phyloP scores from a whole-genome alignment of 2,113 vertebrate genomes.

The Esox niger region DNA sequence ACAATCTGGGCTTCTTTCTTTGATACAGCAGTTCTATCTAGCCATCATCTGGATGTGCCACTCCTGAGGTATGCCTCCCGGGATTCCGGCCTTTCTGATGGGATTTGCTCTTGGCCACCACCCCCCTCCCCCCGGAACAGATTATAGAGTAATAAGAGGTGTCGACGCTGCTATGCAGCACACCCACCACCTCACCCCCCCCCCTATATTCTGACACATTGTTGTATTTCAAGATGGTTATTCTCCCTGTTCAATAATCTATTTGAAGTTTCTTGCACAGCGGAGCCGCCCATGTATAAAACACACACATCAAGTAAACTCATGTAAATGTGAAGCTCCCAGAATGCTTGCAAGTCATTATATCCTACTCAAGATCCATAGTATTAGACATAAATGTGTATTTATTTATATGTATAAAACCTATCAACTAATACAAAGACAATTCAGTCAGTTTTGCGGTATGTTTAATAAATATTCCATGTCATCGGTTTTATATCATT shows the following conservation, averaged over 20 bases:
- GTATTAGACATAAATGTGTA: background rate
- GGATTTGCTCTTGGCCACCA: background rate
- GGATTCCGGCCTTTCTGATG: background rate
- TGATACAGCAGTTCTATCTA: background rate
- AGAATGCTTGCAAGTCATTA: background rate
- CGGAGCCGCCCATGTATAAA: constrained; percentile 4
- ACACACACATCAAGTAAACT: background rate
- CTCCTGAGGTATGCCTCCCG: background rate
- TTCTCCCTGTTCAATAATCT: constrained; percentile 44
- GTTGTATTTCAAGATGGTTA: background rate
- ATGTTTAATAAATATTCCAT: background rate
- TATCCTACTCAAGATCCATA: background rate
- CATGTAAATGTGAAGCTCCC: background rate
- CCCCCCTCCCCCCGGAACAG: constrained; percentile 31
- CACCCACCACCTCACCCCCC: background rate
- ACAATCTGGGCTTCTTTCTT: background rate
- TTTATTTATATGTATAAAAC: background rate
- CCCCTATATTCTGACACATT: constrained; percentile 1
- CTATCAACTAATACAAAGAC: too few relatives aligned
- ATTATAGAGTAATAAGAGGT: constrained; percentile 58
- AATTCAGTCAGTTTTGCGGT: background rate
- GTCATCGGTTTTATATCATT: too few relatives aligned
- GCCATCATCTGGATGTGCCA: background rate
- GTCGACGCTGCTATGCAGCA: constrained; percentile 29
- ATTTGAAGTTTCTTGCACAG: constrained; percentile 12